Base-by-base conservation (phyloP, 2,888 invertebrate genomes). In the Iphiclides podalirius region DNA sequence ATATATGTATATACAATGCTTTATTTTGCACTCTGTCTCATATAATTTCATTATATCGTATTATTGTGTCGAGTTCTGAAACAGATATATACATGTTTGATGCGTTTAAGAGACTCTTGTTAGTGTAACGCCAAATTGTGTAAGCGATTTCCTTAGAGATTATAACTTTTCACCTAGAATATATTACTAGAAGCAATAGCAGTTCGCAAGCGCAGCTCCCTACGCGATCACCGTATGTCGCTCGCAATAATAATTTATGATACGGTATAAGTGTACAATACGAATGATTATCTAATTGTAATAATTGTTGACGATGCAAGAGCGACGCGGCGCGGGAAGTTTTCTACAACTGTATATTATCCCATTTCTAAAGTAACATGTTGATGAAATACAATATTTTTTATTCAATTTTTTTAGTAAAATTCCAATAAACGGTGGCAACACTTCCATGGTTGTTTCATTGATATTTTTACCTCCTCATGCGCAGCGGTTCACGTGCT, bases 341-440 rank as follows among this genome's bases (percentile, higher is more conserved):
- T 80, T 81, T 79, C 80, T 82, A 83, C 78, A 76, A 79, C 80
- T 83, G 83, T 83, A 79, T 82, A 82, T 72, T 83, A 78, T 82
- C 83, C n/a, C 80, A 79, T 83, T 84, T 83, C 83, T 81, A 81
- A 80, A 84, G 72, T 79, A 82, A 82, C 78, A 78, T 82, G 85
- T 85, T 86, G 83, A 81, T 77, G 76, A 82, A 86, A 86, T 82
- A 87, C 81, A 81, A 87, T 88, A 88, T 88, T 88, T 88, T 88
- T 86, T 88, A 88, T 88, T 87, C 87, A 85, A 87, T 84, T 87
- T 88, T 88, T 87, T 79, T 87, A 88, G 84, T 76, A 87, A 87
- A 88, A 86, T 82, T 77, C 67, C 67, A 87, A 82, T 86, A 87
- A 87, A 87, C 75, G 71, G 87, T 87, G 87, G 84, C 70, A 76